These are phyloP conservation scores for Ypsolopha scabrella DNA, from an alignment of 2,888 invertebrate genomes.

Conservation along the genomic window DNA sequence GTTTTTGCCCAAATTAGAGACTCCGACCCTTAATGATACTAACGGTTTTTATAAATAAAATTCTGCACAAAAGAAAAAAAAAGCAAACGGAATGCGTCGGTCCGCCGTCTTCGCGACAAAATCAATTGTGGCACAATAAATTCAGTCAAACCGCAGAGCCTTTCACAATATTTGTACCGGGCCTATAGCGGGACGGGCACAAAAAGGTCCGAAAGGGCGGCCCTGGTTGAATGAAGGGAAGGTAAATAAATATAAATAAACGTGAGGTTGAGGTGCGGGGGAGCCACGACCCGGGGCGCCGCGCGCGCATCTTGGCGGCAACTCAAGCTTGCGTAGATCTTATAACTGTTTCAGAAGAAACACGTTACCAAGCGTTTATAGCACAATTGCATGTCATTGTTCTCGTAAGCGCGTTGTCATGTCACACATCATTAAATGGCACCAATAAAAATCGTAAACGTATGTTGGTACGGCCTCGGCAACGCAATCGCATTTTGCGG, in stretches of 20 bases:
- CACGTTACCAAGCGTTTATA: constrained; percentile 1
- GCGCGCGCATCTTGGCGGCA: constrained; percentile 17
- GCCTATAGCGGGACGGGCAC: constrained; percentile 47
- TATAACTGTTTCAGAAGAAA: neutral
- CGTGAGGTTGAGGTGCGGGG: constrained; percentile 29
- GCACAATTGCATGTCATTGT: constrained; percentile 56
- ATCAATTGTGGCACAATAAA: constrained; percentile 64
- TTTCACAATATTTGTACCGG: constrained; percentile 70
- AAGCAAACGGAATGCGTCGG: constrained; percentile 23
- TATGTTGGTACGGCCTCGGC: constrained; percentile 31
- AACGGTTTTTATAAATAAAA: constrained; percentile 1
- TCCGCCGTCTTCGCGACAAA: constrained; percentile 33
- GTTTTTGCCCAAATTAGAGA: no score
- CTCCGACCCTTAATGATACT: neutral
- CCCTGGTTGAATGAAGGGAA: constrained; percentile 67
- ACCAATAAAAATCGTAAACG: constrained; percentile 63
- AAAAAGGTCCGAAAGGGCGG: constrained; percentile 69
- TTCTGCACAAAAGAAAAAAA: constrained; percentile 9
- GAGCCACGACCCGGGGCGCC: constrained; percentile 37
- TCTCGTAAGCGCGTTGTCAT: constrained; percentile 34
- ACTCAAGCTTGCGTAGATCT: constrained; percentile 9
- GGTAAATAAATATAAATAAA: constrained; percentile 71
- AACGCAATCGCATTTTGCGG: constrained; percentile 43
- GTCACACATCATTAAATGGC: constrained; percentile 60
- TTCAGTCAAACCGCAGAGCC: constrained; percentile 63